Percentiles rank a stretch among this genome's conserved stretches.
These are phyloP conservation scores for Trichoplusia ni DNA, from an alignment of 1,140 invertebrate genomes.

Conservation along the genomic window DNA sequence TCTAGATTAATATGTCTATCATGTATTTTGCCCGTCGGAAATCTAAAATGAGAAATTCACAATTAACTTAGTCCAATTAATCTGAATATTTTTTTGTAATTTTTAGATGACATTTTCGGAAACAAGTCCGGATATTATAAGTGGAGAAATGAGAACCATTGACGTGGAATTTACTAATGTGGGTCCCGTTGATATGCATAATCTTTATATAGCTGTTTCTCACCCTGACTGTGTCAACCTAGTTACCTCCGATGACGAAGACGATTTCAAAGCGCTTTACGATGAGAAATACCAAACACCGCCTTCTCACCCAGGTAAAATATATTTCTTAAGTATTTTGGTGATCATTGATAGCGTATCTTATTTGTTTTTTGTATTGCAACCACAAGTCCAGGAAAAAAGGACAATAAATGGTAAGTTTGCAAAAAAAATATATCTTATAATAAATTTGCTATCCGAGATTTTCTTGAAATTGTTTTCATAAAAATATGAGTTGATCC, in stretches of 20 bases:
- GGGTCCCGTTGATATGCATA: slow-evolving; percentile 85
- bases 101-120: slow-evolving; percentile 84
- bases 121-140: slow-evolving; percentile 86
- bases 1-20: too few relatives aligned
- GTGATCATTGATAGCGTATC: too few relatives aligned
- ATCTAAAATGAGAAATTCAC: too few relatives aligned
- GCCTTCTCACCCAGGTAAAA: slow-evolving; percentile 49
- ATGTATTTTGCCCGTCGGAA: too few relatives aligned
- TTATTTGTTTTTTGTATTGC: too few relatives aligned
- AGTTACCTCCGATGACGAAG: slow-evolving; percentile 46
- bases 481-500: too few relatives aligned
- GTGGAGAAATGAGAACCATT: slow-evolving; percentile 87
- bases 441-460: too few relatives aligned
- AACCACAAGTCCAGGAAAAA: too few relatives aligned
- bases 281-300: slow-evolving; percentile 65
- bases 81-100: background rate
- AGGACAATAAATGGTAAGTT: too few relatives aligned
- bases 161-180: slow-evolving; percentile 87
- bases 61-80: too few relatives aligned
- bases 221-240: slow-evolving; percentile 87
- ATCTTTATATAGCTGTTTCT: slow-evolving; percentile 85
- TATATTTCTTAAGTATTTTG: background rate
- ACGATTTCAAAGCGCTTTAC: slow-evolving; percentile 61
- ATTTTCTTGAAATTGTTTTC: too few relatives aligned
- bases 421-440: too few relatives aligned